Evolutionary conservation across 2,888 invertebrate species (phyloP).

Genomic region (Trichacis sp.): DNA sequence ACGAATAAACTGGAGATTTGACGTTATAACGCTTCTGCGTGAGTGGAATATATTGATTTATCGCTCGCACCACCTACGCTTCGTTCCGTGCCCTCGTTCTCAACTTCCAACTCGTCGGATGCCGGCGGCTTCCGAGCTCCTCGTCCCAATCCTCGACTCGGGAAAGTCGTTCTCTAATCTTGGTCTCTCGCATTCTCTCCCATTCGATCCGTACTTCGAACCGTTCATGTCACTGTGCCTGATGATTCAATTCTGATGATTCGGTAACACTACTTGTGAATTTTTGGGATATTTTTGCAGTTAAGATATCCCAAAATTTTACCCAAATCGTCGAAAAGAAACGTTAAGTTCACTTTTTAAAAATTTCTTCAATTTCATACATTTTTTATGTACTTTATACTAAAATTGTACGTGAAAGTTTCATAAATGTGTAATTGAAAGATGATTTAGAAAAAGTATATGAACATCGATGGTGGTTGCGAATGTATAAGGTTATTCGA

Average conservation of each 20-base stretch:
- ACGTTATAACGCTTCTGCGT: constrained; percentile 59
- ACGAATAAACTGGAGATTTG: constrained; percentile 51
- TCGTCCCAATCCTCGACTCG: constrained; percentile 15
- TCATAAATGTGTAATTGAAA: no score
- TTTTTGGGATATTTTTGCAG: no score
- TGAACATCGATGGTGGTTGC: no score
- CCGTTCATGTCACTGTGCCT: background rate
- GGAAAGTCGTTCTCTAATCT: constrained; percentile 4
- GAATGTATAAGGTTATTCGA: no score
- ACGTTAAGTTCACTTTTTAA: no score
- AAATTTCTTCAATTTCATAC: no score
- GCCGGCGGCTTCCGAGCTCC: constrained; percentile 14
- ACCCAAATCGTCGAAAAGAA: no score
- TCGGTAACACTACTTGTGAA: no score
- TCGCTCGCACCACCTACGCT: constrained; percentile 42
- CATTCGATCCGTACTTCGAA: background rate
- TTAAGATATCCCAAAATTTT: no score
- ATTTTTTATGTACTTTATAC: no score
- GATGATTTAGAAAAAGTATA: no score
- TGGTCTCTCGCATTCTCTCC: background rate
- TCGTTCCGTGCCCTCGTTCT: constrained; percentile 13
- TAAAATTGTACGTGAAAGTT: no score
- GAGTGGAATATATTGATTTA: constrained; percentile 64
- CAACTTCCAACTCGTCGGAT: constrained; percentile 11
- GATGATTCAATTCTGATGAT: background rate